Evolutionary conservation across 1,140 invertebrate species (phyloP).

Genomic region (Atta texana): DNA sequence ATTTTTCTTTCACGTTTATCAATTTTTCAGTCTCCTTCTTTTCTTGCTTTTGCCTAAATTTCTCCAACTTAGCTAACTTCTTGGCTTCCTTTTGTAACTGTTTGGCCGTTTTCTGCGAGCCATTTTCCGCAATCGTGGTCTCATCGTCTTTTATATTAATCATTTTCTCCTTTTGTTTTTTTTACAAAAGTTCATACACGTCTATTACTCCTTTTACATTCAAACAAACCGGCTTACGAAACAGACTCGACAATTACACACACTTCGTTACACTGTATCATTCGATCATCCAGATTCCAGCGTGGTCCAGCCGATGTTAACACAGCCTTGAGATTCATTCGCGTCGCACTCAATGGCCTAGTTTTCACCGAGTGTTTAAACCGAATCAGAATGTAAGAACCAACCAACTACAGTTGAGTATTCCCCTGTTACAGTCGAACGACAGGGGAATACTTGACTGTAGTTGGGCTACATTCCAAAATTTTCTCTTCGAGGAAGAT

Average conservation of each 20-base stretch:
- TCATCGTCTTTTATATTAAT: conserved; percentile 67
- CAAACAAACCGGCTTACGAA: conserved; percentile 47
- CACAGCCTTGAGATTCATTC: too few relatives aligned
- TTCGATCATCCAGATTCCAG: too few relatives aligned
- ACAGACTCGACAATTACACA: conserved; percentile 51
- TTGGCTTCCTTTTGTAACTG: conserved; percentile 96
- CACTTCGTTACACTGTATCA: background rate
- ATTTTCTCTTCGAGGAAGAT: too few relatives aligned
- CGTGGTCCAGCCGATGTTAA: too few relatives aligned
- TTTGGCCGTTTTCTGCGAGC: conserved; percentile 92
- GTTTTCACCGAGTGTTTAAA: too few relatives aligned
- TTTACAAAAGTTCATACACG: background rate
- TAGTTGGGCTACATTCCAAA: too few relatives aligned
- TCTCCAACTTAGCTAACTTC: conserved; percentile 95
- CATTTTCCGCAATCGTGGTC: conserved; percentile 60
- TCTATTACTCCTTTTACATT: background rate
- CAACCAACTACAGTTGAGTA: too few relatives aligned
- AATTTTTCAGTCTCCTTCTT: conserved; percentile 89
- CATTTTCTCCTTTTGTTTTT: conserved; percentile 62
- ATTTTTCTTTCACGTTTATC: conserved; percentile 87
- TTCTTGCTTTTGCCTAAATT: conserved; percentile 96
- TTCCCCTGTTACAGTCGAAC: too few relatives aligned
- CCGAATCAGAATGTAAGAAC: too few relatives aligned
- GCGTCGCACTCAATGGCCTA: too few relatives aligned
- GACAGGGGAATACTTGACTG: too few relatives aligned